A percentile compares a stretch with the other conserved stretches of the same genome.
phyloP scores from a whole-genome alignment of 2,113 vertebrate genomes.

The Entosphenus tridentatus region DNA sequence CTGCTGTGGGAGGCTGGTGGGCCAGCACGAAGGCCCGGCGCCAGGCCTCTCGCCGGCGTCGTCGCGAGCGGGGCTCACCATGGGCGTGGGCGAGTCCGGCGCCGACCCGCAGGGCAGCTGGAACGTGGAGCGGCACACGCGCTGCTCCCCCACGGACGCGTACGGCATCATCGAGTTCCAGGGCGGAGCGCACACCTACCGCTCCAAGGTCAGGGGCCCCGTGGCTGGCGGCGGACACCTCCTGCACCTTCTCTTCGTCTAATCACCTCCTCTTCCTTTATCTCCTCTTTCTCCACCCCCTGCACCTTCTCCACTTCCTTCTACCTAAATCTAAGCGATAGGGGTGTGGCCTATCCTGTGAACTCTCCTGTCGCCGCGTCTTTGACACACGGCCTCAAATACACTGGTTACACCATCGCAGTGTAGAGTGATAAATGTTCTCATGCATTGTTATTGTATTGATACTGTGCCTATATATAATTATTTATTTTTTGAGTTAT shows the following conservation, averaged over 20 bases:
- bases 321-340: background rate
- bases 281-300: background rate
- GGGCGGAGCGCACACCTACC: constrained; percentile 94
- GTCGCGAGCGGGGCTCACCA: constrained; percentile 36
- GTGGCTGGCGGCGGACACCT: no score
- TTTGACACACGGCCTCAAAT: no score
- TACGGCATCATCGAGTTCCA: constrained; percentile 96
- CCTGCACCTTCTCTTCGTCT: constrained; percentile 10
- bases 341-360: background rate
- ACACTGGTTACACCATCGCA: no score
- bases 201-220: constrained; percentile 51
- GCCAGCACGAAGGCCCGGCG: constrained; percentile 82
- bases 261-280: background rate
- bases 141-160: constrained; percentile 71
- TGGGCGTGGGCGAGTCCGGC: constrained; percentile 51
- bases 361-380: background rate
- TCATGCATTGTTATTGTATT: no score
- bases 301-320: background rate
- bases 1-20: constrained; percentile 81
- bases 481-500: no score
- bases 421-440: no score
- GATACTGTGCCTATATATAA: no score
- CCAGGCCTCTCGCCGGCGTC: constrained; percentile 82
- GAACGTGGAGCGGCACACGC: constrained; percentile 89
- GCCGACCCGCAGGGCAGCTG: constrained; percentile 52